Conservation (phyloP, 1,140 invertebrate genomes). For the Drosophila tsacasi region DNA sequence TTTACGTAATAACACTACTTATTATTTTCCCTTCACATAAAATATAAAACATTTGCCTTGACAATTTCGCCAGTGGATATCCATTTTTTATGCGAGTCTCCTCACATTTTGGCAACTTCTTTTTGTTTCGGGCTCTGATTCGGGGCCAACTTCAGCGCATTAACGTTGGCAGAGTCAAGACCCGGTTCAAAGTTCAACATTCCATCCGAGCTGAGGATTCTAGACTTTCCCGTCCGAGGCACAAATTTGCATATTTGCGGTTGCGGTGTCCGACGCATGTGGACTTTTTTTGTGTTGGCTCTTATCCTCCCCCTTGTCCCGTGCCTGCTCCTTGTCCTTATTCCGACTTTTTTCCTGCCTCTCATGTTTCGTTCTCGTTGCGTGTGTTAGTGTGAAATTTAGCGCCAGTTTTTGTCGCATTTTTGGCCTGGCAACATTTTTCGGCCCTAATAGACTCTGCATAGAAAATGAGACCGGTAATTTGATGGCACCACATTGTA, state of each 20-base stretch:
- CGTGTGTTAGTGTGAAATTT: conserved; percentile 75
- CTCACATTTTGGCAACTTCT: conserved; percentile 15
- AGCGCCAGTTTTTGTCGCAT: conserved; percentile 79
- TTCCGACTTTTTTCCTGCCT: conserved; percentile 12
- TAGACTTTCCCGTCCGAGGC: conserved; percentile 65
- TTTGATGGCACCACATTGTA: conserved; percentile 79
- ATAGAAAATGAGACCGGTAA: conserved; percentile 80
- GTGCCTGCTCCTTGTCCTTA: conserved; percentile 3
- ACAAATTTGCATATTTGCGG: conserved; percentile 80
- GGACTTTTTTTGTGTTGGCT: conserved; percentile 35
- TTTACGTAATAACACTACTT: neutral
- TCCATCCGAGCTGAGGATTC: conserved; percentile 49
- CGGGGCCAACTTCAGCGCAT: conserved; percentile 52
- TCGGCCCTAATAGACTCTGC: conserved; percentile 74
- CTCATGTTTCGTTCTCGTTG: conserved; percentile 38
- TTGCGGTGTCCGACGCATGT: conserved; percentile 71
- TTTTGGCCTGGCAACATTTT: conserved; percentile 68
- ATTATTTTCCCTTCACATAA: neutral
- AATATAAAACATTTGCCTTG: conserved; percentile 4
- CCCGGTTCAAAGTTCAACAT: conserved; percentile 74
- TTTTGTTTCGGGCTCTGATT: conserved; percentile 33
- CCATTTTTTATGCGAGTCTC: neutral
- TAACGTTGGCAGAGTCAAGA: conserved; percentile 47
- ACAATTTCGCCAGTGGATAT: conserved; percentile 6
- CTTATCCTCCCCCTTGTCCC: neutral